Evolutionary conservation across 2,888 invertebrate genomes (phyloP).

Genomic region (Notodonta ziczac): DNA sequence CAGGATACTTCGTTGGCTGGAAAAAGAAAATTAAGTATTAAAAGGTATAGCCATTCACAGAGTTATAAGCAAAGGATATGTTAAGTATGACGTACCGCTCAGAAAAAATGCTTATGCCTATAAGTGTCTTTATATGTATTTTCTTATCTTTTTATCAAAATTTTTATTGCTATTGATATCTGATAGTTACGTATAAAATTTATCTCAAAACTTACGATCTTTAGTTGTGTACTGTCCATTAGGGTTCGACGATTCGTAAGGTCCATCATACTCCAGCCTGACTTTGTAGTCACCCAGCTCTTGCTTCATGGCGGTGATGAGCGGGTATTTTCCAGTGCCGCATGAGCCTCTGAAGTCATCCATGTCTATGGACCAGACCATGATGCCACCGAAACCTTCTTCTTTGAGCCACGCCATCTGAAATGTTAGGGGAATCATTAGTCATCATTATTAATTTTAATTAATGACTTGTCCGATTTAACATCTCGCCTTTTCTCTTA

Average conservation of each 20-base stretch:
- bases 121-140: no score
- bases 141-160: no score
- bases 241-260: conserved; percentile 89
- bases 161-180: no score
- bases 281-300: conserved; percentile 94
- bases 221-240: conserved; percentile 93
- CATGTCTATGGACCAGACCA: conserved; percentile 99
- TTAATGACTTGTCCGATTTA: no score
- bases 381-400: conserved; percentile 97
- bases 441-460: no score
- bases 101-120: no score
- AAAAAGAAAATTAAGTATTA: conserved; percentile 26
- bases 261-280: conserved; percentile 92
- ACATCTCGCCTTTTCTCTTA: no score
- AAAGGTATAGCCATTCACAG: no score
- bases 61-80: no score
- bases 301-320: conserved; percentile 93
- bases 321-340: conserved; percentile 95
- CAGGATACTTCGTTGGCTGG: conserved; percentile 94
- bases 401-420: conserved; percentile 97
- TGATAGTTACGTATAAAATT: no score
- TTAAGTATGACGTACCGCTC: no score
- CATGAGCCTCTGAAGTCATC: conserved; percentile 97
- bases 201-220: conserved; percentile 88
- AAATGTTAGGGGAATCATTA: neutral